Evolutionary conservation across 2,113 vertebrate species (phyloP), one percentile per base, ranked within the genome.

Genomic region (Ceyx margarethae): DNA sequence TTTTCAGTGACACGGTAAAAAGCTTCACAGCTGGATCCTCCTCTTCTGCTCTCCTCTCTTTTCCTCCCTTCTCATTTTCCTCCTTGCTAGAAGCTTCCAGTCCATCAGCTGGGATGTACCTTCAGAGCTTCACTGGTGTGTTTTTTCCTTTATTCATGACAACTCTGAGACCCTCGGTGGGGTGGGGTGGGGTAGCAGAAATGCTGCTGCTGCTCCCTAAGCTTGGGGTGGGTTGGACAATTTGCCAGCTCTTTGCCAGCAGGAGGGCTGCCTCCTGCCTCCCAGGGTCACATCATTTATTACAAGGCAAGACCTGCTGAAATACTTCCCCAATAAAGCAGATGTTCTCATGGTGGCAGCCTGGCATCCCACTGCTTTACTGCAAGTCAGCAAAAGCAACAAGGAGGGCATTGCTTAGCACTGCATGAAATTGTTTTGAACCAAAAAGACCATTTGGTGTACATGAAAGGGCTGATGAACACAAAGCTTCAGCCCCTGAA

Each of bases 321-420:
- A 94, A 64, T 72, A 35, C 57, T 87, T 77, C 54, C 69, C 53
- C 61, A 85, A 3, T 72, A 78, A 83, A 82, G 68, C 86, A 92
- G 94, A 72, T 95, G 92, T 90, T 93, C 51, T 78, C 76, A 10
- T 75, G 66, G 45, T 67, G 66, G 51, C 85, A 81, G 92, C 33
- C 74, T 90, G 93, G 79, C 46, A 56, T 91, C 75, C 91, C 23
- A 57, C 78, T 94, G 83, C 35, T 67, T 81, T 76, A 45, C 53
- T 94, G 87, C 54, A 71, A 89, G 81, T 94, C 73, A 86, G 84
- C 78, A 87, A 67, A 91, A 85, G 69, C 58, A 81, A n/a, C 2
- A 40, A 12, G 15, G 11, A 83, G 46, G 46, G 21, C 56, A 28
- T 50, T 85, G 65, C 80, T 90, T 90, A 84, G 75, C 31, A 53